Evolutionary conservation across 2,797 vertebrate genomes (phyloP).

Genomic region (Podarcis siculus): DNA sequence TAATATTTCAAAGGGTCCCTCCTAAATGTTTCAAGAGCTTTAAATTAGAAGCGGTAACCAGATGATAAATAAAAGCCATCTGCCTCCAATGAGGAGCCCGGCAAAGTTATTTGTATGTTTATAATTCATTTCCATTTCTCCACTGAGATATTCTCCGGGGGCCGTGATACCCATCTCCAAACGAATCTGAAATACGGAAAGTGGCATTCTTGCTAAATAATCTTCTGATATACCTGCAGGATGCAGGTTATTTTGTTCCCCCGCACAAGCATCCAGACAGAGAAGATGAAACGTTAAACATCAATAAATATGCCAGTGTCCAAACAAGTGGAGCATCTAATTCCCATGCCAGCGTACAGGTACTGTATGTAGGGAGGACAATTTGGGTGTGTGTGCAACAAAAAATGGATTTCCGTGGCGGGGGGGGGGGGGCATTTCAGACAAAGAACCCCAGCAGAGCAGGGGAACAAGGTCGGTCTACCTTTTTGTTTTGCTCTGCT

Average conservation of each 20-base stretch:
- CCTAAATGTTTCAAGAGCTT: constrained; percentile 75
- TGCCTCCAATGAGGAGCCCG: constrained; percentile 42
- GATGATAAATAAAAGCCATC: constrained; percentile 63
- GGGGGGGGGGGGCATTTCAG: not conserved
- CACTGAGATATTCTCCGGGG: constrained; percentile 58
- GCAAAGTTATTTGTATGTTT: constrained; percentile 60
- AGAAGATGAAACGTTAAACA: constrained; percentile 59
- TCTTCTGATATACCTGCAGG: constrained; percentile 41
- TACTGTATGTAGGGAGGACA: constrained; percentile 3
- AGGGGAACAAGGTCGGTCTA: not conserved
- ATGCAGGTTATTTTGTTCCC: constrained; percentile 39
- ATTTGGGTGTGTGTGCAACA: not conserved
- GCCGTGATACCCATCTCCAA: constrained; percentile 46
- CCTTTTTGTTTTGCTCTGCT: not conserved
- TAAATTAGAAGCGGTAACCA: constrained; percentile 73
- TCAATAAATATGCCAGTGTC: constrained; percentile 63
- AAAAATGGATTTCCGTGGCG: not conserved
- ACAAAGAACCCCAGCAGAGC: constrained; percentile 5
- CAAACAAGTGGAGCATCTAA: constrained; percentile 44
- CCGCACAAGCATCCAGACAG: constrained; percentile 51
- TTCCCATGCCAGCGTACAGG: constrained; percentile 57
- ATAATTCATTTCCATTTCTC: constrained; percentile 59
- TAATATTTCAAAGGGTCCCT: constrained; percentile 68
- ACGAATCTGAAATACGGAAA: constrained; percentile 56
- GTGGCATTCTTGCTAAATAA: constrained; percentile 54